These are phyloP conservation scores for Montipora capricornis DNA, from an alignment of 64 coral and sea anemone species.

Conservation along the genomic window DNA sequence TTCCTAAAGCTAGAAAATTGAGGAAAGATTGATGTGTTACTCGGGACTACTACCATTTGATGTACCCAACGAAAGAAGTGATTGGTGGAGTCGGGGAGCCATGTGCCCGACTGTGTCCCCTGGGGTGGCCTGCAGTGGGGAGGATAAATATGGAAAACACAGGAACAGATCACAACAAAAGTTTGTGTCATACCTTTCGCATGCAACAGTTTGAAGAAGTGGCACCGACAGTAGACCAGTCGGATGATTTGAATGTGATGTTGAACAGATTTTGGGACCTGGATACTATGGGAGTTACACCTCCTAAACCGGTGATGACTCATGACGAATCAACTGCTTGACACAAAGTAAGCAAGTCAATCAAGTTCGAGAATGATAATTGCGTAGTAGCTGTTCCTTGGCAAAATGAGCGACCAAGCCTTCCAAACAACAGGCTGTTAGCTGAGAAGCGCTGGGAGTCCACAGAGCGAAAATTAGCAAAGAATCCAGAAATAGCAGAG, in stretches of 20 bases:
- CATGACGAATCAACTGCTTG: slow-evolving; percentile 27
- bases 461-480: slow-evolving; percentile 59
- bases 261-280: slow-evolving; percentile 72
- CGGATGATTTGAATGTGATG: slow-evolving; percentile 9
- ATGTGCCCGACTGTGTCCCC: slow-evolving; percentile 54
- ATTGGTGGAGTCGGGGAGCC: slow-evolving; percentile 15
- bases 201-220: neutral
- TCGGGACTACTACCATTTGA: slow-evolving; percentile 27
- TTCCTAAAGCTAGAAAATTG: slow-evolving; percentile 49
- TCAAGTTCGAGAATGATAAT: slow-evolving; percentile 17
- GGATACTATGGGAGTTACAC: slow-evolving; percentile 57
- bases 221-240: neutral
- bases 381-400: slow-evolving; percentile 59
- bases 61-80: slow-evolving; percentile 42
- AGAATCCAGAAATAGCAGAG: slow-evolving; percentile 49
- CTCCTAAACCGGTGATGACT: slow-evolving; percentile 52
- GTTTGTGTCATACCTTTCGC: neutral
- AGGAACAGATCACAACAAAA: neutral
- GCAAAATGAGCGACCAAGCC: slow-evolving; percentile 48
- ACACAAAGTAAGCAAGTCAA: neutral
- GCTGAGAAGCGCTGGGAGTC: slow-evolving; percentile 43
- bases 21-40: slow-evolving; percentile 28
- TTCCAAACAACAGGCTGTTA: slow-evolving; percentile 55
- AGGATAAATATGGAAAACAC: neutral
- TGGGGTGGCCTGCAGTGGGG: slow-evolving; percentile 58